These are phyloP conservation scores for Lamellibrachia luymesi DNA, from an alignment of 1,140 invertebrate species.

Conservation along the genomic window DNA sequence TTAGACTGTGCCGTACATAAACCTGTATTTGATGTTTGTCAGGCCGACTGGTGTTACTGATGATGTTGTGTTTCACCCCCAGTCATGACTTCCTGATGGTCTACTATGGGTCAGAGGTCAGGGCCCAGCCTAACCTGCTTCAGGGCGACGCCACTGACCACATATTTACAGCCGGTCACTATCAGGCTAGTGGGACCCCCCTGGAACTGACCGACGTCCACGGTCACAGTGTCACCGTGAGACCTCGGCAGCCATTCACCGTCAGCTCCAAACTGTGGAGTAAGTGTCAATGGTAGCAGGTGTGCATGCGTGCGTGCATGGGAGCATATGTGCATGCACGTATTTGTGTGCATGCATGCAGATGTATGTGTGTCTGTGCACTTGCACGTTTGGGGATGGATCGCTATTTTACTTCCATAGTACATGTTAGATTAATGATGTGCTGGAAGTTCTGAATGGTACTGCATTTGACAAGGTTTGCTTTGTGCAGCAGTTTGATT, in stretches of 20 bases:
- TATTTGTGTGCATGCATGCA: background rate
- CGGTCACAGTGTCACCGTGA: constrained; percentile 22
- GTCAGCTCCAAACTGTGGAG: constrained; percentile 26
- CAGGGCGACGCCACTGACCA: constrained; percentile 19
- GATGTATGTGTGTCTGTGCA: background rate
- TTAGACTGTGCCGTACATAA: background rate
- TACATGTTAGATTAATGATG: no score
- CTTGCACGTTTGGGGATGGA: background rate
- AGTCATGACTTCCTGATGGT: constrained; percentile 29
- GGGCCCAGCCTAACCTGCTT: constrained; percentile 19
- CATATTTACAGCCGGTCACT: constrained; percentile 24
- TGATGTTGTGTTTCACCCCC: constrained; percentile 3
- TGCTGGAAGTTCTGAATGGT: no score
- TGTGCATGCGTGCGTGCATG: background rate
- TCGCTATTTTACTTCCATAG: no score
- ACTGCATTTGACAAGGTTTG: no score
- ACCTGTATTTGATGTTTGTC: background rate
- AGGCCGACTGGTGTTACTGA: background rate
- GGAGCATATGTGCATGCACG: background rate
- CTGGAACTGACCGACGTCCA: constrained; percentile 23
- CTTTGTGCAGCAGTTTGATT: no score
- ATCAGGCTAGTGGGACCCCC: constrained; percentile 21
- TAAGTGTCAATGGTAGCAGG: background rate
- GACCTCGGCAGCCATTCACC: constrained; percentile 24
- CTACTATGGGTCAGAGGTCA: constrained; percentile 24